phyloP scores from a whole-genome alignment of 2,113 vertebrate species.

The Hippocampus mohnikei region DNA sequence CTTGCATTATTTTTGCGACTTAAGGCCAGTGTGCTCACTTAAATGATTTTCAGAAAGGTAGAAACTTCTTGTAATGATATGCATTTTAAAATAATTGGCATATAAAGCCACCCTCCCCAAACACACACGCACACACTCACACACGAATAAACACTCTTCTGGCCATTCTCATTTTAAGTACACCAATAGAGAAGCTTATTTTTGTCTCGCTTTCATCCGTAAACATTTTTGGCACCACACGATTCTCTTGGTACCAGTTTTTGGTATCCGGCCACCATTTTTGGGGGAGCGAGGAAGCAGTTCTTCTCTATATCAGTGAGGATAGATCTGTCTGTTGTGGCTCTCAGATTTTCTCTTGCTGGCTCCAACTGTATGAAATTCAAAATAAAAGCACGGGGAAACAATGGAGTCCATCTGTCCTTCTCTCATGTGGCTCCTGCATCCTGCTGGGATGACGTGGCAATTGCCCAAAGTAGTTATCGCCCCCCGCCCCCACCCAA shows the following conservation, averaged over 20 bases:
- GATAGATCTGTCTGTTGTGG: slow-evolving; percentile 50
- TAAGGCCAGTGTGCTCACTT: slow-evolving; percentile 29
- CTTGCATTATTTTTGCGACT: slow-evolving; percentile 37
- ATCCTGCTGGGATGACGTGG: slow-evolving; percentile 63
- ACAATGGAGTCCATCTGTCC: slow-evolving; percentile 69
- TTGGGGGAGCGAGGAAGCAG: slow-evolving; percentile 2
- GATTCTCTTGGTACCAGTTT: slow-evolving; percentile 48
- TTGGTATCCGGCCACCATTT: slow-evolving; percentile 50
- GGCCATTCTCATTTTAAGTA: slow-evolving; percentile 28
- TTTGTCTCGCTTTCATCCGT: slow-evolving; percentile 48
- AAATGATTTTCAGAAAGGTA: slow-evolving; percentile 21
- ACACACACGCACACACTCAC: background rate
- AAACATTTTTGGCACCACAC: slow-evolving; percentile 40
- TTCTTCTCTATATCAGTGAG: slow-evolving; percentile 57
- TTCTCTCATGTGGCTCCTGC: slow-evolving; percentile 47
- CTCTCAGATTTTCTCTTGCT: slow-evolving; percentile 49
- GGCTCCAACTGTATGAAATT: slow-evolving; percentile 51
- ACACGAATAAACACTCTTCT: background rate
- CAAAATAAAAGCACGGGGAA: slow-evolving; percentile 54
- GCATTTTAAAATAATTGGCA: background rate
- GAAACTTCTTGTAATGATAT: slow-evolving; percentile 5
- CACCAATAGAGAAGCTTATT: slow-evolving; percentile 48
- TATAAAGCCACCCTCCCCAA: background rate
- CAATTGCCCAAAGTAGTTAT: slow-evolving; percentile 46
- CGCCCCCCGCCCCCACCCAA: no score